phyloP scores from a whole-genome alignment of 2,888 invertebrate genomes.

The Heterodera filipjevi region DNA sequence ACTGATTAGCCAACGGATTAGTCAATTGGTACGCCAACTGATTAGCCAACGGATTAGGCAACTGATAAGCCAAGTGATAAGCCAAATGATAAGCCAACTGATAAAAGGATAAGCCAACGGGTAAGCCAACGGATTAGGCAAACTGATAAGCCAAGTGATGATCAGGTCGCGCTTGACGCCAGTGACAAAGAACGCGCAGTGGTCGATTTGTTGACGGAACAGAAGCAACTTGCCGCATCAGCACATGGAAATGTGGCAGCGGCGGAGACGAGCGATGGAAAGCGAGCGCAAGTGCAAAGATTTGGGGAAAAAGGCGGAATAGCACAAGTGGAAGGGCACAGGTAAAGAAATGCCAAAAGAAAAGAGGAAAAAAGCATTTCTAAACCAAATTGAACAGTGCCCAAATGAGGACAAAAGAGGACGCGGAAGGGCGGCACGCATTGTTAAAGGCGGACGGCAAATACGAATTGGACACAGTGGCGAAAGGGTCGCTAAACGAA shows the following conservation, averaged over 20 bases:
- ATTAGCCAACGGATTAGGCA: too few species aligned
- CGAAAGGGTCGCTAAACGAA: constrained; percentile 57
- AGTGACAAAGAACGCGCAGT: constrained; percentile 62
- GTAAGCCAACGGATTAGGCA: too few species aligned
- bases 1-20: too few species aligned
- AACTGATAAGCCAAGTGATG: too few species aligned
- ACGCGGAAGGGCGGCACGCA: constrained; percentile 50
- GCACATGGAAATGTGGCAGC: constrained; percentile 61
- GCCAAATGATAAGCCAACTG: too few species aligned
- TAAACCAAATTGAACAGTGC: constrained; percentile 43
- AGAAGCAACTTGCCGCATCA: constrained; percentile 50
- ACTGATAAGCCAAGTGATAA: too few species aligned
- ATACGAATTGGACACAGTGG: constrained; percentile 62
- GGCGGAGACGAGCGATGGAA: constrained; percentile 61
- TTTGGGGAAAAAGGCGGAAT: constrained; percentile 64
- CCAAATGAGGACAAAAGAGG: constrained; percentile 57
- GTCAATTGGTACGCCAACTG: too few species aligned
- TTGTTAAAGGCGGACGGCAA: constrained; percentile 63
- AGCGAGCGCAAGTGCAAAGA: constrained; percentile 63
- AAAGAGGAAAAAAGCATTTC: neutral
- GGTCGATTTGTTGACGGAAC: constrained; percentile 54
- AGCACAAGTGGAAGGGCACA: constrained; percentile 62
- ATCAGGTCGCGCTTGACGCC: constrained; percentile 60
- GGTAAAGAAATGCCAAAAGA: constrained; percentile 39
- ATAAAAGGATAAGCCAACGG: too few species aligned